Evolutionary conservation across 2,888 invertebrate genomes (phyloP), one percentile per base, ranked within the genome.

Genomic region (Amorpha juglandis): DNA sequence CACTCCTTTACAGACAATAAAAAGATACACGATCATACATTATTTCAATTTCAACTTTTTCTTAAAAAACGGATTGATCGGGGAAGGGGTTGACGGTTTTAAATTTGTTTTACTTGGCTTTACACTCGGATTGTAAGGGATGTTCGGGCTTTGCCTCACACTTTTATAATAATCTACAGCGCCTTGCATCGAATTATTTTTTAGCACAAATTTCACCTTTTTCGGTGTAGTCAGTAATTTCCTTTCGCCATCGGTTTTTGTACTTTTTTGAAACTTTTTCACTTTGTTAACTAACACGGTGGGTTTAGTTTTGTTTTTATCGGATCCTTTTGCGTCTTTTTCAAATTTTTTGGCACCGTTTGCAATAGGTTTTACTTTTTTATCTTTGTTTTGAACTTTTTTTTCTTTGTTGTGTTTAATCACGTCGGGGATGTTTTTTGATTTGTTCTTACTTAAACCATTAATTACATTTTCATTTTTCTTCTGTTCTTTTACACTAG

Each of bases 21-120:
- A 27, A 27, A 27, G 4, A 27, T 27, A 27, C 27, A 27, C 2
- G n/a, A n/a, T n/a, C 38, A 38, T 6, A 38, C 38, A 45, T 42
- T 69, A 35, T 68, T 72, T 80, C 0, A 84, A 66, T 63, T 81
- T 82, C 12, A 88, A 72, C 69, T 94, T 94, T 74, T 92, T 95
- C 76, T 94, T 95, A 76, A 96, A 96, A 86, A 97, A 97, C 0
- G 97, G 97, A 86, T 97, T 96, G 0, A 97, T 95, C 0, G 97
- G 97, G 0, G 96, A 96, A 0, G 95, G 95, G 0, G 95, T 91
- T 0, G 95, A 94, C 0, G 95, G 94, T 78, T 97, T 97, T 1
- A 97, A 83, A n/a, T 97, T 95, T 0, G 97, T 96, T 74, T 96
- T 96, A 0, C 81, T 81, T 0, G 98, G 98, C 74, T 94, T 94